Percentiles rank a stretch among this genome's conserved stretches.
phyloP scores from a whole-genome alignment of 2,797 vertebrate species.

The Australoheros facetus region DNA sequence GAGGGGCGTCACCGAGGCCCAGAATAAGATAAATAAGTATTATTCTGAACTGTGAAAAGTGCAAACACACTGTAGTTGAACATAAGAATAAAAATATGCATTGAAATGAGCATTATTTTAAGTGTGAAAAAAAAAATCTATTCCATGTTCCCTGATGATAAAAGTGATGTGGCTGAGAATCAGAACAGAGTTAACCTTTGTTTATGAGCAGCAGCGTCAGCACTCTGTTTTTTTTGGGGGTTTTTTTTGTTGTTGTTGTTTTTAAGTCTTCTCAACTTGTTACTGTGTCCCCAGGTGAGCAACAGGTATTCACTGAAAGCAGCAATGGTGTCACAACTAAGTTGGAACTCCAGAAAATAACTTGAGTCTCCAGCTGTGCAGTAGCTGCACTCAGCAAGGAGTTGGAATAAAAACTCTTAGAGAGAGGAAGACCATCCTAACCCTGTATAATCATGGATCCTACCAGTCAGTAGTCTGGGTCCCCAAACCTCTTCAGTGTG shows the following conservation, averaged over 20 bases:
- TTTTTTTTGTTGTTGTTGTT: not conserved
- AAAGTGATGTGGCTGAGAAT: not conserved
- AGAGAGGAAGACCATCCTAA: not conserved
- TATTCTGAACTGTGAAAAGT: not conserved
- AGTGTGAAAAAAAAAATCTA: slow-evolving; percentile 4
- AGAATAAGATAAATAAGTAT: not conserved
- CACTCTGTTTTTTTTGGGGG: not conserved
- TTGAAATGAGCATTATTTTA: not conserved
- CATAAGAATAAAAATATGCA: not conserved
- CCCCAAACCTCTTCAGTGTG: not conserved
- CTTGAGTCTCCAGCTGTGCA: not conserved
- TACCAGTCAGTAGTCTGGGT: not conserved
- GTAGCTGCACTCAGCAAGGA: slow-evolving; percentile 4
- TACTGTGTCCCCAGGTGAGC: not conserved
- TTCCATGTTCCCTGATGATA: not conserved
- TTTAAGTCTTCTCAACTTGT: not conserved
- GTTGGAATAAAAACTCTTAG: not conserved
- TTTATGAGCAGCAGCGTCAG: not conserved
- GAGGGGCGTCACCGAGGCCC: not conserved
- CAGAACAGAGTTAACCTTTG: slow-evolving; percentile 10
- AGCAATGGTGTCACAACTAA: slow-evolving; percentile 13
- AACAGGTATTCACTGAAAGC: slow-evolving; percentile 17
- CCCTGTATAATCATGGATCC: not conserved
- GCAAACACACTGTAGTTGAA: not conserved
- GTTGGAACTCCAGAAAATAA: slow-evolving; percentile 3